Evolutionary conservation across 2,888 invertebrate genomes (phyloP).

Genomic region (Campoletis raptor): DNA sequence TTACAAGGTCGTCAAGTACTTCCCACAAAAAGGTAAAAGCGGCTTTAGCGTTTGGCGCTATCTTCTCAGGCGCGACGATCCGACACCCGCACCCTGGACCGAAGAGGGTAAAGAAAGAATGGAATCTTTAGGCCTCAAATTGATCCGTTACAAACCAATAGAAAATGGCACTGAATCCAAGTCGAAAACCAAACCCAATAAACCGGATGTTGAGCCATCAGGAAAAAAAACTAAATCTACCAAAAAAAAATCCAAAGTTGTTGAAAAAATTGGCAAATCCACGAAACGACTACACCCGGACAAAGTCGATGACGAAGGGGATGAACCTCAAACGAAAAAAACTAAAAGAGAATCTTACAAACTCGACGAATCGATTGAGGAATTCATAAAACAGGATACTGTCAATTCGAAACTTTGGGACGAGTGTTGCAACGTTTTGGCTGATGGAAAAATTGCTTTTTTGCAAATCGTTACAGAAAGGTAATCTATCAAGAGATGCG

Average conservation of each 20-base stretch:
- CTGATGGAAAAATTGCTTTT: slow-evolving; percentile 85
- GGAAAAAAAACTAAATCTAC: slow-evolving; percentile 14
- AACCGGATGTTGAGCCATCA: slow-evolving; percentile 73
- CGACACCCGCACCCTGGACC: slow-evolving; percentile 93
- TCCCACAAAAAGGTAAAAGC: slow-evolving; percentile 91
- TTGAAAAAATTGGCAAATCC: background rate
- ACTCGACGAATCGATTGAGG: slow-evolving; percentile 78
- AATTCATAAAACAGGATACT: slow-evolving; percentile 86
- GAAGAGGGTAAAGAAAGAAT: slow-evolving; percentile 87
- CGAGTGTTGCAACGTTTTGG: slow-evolving; percentile 86
- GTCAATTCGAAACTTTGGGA: slow-evolving; percentile 89
- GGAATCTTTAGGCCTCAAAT: slow-evolving; percentile 74
- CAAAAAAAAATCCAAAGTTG: slow-evolving; percentile 15
- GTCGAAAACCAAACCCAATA: slow-evolving; percentile 66
- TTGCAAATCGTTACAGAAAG: slow-evolving; percentile 75
- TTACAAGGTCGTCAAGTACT: slow-evolving; percentile 94
- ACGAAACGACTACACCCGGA: slow-evolving; percentile 6
- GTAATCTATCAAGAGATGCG: slow-evolving; percentile 69
- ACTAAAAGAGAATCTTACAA: slow-evolving; percentile 80
- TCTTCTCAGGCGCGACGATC: slow-evolving; percentile 91
- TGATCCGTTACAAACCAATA: slow-evolving; percentile 88
- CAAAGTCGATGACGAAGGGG: background rate
- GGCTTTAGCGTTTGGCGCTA: slow-evolving; percentile 94
- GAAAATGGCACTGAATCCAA: slow-evolving; percentile 55
- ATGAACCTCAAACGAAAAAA: slow-evolving; percentile 81